These are phyloP conservation scores for Notarius quadriscutis DNA, from an alignment of 2,113 vertebrate species.

Conservation along the genomic window DNA sequence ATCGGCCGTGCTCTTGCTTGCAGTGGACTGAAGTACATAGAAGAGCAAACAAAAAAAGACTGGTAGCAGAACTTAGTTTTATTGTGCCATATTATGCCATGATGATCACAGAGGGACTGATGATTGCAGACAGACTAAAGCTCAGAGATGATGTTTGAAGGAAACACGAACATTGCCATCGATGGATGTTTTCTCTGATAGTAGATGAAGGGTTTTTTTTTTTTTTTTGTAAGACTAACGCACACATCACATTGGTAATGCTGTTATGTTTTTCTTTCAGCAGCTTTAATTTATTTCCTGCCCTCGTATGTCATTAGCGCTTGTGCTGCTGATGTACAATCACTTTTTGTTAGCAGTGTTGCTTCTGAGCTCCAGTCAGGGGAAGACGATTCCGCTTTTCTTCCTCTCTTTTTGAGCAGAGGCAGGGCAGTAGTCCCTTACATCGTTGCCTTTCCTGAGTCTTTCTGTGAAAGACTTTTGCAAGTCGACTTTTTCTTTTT, in stretches of 20 bases:
- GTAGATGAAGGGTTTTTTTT: slow-evolving; percentile 47
- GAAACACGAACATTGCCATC: slow-evolving; percentile 40
- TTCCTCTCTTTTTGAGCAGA: slow-evolving; percentile 57
- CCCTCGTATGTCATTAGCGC: slow-evolving; percentile 24
- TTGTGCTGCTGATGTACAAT: slow-evolving; percentile 54
- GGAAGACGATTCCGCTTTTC: slow-evolving; percentile 44
- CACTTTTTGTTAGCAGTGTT: slow-evolving; percentile 48
- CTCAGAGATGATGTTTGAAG: slow-evolving; percentile 41
- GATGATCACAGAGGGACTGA: slow-evolving; percentile 47
- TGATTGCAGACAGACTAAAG: slow-evolving; percentile 21
- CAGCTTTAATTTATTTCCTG: slow-evolving; percentile 52
- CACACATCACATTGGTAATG: slow-evolving; percentile 47
- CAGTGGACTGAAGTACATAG: slow-evolving; percentile 57
- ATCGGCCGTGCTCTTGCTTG: slow-evolving; percentile 44
- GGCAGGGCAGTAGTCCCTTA: slow-evolving; percentile 73
- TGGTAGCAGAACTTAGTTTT: slow-evolving; percentile 39
- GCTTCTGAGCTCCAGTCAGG: slow-evolving; percentile 50
- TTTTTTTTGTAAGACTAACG: slow-evolving; percentile 59
- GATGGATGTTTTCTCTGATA: slow-evolving; percentile 50
- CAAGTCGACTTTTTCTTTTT: slow-evolving; percentile 66
- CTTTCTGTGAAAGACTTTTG: slow-evolving; percentile 95
- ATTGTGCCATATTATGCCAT: slow-evolving; percentile 42
- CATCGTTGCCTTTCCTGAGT: slow-evolving; percentile 76
- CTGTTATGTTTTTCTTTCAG: slow-evolving; percentile 52
- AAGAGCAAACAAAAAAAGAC: slow-evolving; percentile 15